Evolutionary conservation across 2,888 invertebrate genomes (phyloP).

Genomic region (Dichetophora obliterata): DNA sequence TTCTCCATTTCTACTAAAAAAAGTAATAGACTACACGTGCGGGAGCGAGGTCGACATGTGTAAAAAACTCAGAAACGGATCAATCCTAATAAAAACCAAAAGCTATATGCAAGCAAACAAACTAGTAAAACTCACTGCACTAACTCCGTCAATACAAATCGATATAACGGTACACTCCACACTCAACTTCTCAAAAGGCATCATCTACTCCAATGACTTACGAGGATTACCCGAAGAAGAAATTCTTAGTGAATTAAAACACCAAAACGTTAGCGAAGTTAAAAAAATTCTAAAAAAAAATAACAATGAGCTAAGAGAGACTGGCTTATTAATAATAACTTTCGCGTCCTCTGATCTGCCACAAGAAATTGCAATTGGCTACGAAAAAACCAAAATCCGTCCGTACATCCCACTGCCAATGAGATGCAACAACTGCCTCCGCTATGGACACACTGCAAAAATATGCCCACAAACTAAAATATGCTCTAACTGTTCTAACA

Average conservation of each 20-base stretch:
- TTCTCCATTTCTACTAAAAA: too few species aligned
- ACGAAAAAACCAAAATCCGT: background rate
- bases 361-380: background rate
- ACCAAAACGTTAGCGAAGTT: constrained; percentile 1
- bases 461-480: background rate
- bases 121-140: too few species aligned
- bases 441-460: background rate
- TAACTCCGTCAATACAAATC: too few species aligned
- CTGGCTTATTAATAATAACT: background rate
- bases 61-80: too few species aligned
- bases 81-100: too few species aligned
- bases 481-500: background rate
- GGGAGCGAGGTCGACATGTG: too few species aligned
- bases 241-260: background rate
- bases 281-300: background rate
- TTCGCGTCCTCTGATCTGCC: background rate
- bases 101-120: too few species aligned
- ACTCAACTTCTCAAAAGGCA: background rate
- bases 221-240: background rate
- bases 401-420: too few species aligned
- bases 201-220: constrained; percentile 6
- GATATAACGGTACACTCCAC: background rate
- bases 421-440: background rate
- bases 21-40: too few species aligned
- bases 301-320: background rate